Evolutionary conservation across 1,140 invertebrate species (phyloP), one percentile per base, ranked within the genome.

Genomic region (Brachionus manjavacas): DNA sequence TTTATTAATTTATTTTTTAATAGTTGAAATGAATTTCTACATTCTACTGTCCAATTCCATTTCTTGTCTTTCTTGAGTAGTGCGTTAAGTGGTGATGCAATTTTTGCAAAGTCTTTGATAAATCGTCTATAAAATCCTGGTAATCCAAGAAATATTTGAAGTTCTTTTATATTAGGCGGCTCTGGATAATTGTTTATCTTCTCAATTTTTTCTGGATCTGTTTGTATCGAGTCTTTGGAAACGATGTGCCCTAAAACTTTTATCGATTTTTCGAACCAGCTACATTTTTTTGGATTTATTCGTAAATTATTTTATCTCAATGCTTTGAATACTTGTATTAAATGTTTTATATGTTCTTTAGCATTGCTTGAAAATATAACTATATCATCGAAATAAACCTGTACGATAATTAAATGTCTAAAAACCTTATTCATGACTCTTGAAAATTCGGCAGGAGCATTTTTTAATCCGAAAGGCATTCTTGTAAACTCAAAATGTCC

Each of bases 11-110:
- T 4, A 4, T 46, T 46, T 46, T 46, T 14, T 46, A 46, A 49
- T 1, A 84, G 3, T 16, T 84, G 39, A 14, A 66, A 46, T 1
- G 43, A 46, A 46, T 70, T 79, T 86, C 52, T 74, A 80, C 70
- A 6, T 84, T 79, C 11, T 74, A 9, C 39, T 14, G 85, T 84
- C 86, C 86, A 86, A 11, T 81, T 52, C 12, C 84, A 85, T 84
- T 80, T 31, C 9, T 16, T 28, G 7, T 90, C 86, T 85, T 91
- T 89, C 83, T 88, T 88, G 25, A 88, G 78, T 4, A 91, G 84
- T 3, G 87, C 79, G 11, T 88, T 85, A 31, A 92, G 85, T 66
- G 88, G 85, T 23, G 85, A 83, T 28, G 25, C 25, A 28, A 28
- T 28, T 28, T 28, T 8, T 28, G 88, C 85, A 84, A 74, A 74